Conservation (phyloP, 2,797 vertebrate species). For the Hypotaenidia philippensis region DNA sequence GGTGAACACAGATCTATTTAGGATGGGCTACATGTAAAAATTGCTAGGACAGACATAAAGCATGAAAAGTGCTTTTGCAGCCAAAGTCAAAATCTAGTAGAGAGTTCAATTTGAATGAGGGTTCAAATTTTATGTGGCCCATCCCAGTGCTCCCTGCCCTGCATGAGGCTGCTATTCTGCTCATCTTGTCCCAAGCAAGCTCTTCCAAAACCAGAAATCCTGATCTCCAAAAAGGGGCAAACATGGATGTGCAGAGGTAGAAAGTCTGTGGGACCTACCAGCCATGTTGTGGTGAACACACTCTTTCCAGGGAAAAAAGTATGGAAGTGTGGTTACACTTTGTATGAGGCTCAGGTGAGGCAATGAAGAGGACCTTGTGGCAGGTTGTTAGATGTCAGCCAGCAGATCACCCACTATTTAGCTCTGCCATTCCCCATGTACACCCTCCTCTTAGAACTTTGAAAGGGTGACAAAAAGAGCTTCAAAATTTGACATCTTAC, state of each 20-base stretch:
- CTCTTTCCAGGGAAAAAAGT: background rate
- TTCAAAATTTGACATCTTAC: background rate
- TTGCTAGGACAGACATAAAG: background rate
- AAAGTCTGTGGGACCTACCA: background rate
- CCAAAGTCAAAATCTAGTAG: background rate
- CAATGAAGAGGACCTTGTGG: background rate
- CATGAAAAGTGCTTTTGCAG: background rate
- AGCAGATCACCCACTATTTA: background rate
- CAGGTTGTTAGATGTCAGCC: background rate
- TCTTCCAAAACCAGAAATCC: background rate
- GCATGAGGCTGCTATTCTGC: background rate
- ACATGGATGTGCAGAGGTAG: no score
- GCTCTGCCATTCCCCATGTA: background rate
- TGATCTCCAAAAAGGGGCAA: background rate
- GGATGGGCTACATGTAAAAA: rapidly evolving
- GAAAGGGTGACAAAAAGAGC: background rate
- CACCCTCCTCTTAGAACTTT: background rate
- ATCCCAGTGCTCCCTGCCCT: background rate
- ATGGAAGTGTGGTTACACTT: background rate
- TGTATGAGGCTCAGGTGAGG: background rate
- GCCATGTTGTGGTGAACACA: background rate
- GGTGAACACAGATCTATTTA: background rate
- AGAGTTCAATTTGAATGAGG: background rate
- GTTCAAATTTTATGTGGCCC: background rate
- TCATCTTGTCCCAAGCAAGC: background rate